A percentile compares a stretch with the other conserved stretches of the same genome.
Evolutionary conservation across 2,113 vertebrate species (phyloP).

Genomic region (Paratilapia polleni): DNA sequence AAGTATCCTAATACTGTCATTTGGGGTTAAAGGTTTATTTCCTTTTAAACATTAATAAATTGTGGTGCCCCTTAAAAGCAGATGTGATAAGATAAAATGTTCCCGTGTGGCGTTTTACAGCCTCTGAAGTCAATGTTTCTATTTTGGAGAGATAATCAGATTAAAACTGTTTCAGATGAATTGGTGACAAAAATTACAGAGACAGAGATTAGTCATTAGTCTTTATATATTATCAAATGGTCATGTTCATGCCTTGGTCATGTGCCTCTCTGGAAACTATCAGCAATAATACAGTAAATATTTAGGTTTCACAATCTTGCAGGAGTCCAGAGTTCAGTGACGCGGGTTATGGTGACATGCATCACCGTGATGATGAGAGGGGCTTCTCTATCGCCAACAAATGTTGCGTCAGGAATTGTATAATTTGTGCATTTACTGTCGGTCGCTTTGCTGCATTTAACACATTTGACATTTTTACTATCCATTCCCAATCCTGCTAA

Average conservation of each 20-base stretch:
- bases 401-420: not conserved
- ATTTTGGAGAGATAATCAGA: not conserved
- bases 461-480: too few relatives aligned
- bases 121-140: not conserved
- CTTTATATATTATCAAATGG: conserved; percentile 15
- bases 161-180: not conserved
- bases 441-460: not conserved
- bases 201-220: not conserved
- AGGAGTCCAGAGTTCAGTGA: conserved; percentile 50
- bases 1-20: not conserved
- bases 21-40: conserved; percentile 1
- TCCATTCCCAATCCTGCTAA: not conserved
- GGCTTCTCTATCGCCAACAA: not conserved
- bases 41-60: not conserved
- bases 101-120: not conserved
- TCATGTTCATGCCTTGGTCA: not conserved
- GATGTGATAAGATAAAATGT: not conserved
- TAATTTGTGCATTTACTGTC: not conserved
- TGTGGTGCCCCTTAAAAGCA: not conserved
- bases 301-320: not conserved
- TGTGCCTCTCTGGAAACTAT: not conserved
- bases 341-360: not conserved
- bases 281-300: not conserved
- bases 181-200: not conserved
- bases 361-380: not conserved